Evolutionary conservation across 2,113 vertebrate species (phyloP), one percentile per base, ranked within the genome.

Genomic region (Noturus placidus): DNA sequence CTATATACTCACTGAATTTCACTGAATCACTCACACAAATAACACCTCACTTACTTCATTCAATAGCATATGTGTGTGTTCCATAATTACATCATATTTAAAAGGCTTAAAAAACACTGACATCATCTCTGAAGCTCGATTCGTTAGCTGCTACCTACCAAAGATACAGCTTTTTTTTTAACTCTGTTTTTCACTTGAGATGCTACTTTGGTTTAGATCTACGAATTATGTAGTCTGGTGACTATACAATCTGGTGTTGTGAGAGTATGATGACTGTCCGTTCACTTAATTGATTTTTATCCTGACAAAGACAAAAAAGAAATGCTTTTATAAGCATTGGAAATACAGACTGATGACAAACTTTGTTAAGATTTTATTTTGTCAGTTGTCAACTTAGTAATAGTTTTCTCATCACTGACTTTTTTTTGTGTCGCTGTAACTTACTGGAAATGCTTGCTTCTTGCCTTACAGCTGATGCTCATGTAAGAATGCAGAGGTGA

Each of bases 381-480:
- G 89, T 86, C 77, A 86, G 89, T 87, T 63, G 74, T 92, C 90
- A 74, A 52, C 52, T 88, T 91, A 77, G 52, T 65, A 85, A 89
- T 30, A 86, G 67, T 89, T 65, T 88, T 89, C 79, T 90, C 84
- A 90, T 86, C 77, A 85, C 86, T 81, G 82, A 87, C 87, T 90
- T 56, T 25, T 56, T 25, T 33, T 81, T 88, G 90, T 89, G 50
- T 25, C 13, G 4, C 56, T n/a, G 42, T 83, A 76, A 35, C 54
- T 88, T 82, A 86, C 86, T 50, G 78, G 57, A 80, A 57, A 67
- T 59, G 63, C 57, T 74, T 42, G 38, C 33, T 72, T 59, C 13
- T 52, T 88, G 77, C n/a, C 33, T 95, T 94, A 98, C 93, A 99
- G 93, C 93, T 97, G 97, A 94, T 98, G 96, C 95, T 99, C 98